Evolutionary conservation across 2,113 vertebrate species (phyloP).

Genomic region (Protobothrops mucrosquamatus): DNA sequence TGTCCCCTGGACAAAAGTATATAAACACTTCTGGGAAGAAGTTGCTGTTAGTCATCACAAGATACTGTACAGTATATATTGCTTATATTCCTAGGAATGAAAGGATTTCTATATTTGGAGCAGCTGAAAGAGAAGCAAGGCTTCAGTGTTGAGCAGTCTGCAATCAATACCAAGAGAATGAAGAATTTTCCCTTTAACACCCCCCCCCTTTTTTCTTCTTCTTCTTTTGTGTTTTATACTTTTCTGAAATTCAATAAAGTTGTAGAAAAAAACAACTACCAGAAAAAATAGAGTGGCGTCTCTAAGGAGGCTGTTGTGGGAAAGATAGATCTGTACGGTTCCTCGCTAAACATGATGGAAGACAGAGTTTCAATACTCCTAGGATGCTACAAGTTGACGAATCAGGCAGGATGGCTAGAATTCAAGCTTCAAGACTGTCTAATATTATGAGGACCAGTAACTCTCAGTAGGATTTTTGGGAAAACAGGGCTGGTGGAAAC

Average conservation of each 20-base stretch:
- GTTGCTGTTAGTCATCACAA: neutral
- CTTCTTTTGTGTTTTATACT: neutral
- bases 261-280: neutral
- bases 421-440: neutral
- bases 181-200: neutral
- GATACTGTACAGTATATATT: neutral
- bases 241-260: neutral
- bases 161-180: neutral
- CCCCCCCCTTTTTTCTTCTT: neutral
- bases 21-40: constrained; percentile 11
- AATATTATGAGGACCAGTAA: neutral
- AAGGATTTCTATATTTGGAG: neutral
- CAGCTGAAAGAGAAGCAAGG: neutral
- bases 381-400: neutral
- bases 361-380: neutral
- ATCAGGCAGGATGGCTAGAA: no score
- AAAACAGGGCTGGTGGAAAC: neutral
- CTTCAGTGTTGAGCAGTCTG: neutral
- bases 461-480: neutral
- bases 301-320: neutral
- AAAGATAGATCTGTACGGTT: neutral
- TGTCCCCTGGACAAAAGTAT: constrained; percentile 36
- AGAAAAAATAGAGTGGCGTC: neutral
- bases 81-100: neutral
- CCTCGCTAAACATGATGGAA: neutral